Evolutionary conservation across 2,888 invertebrate species (phyloP).

Genomic region (Mythimna albipuncta): DNA sequence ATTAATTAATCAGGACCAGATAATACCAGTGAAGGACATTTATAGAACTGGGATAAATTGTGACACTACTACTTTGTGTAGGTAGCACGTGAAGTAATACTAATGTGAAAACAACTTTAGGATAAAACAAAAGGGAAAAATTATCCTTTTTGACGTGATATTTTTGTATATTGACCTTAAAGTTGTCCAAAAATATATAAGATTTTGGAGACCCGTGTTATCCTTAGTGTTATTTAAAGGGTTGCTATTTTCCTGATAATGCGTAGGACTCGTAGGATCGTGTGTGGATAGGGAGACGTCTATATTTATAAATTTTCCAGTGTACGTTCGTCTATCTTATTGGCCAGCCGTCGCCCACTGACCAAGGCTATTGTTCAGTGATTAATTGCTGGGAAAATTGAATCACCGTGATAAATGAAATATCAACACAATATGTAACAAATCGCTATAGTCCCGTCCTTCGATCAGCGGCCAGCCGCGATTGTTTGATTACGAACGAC

Average conservation of each 20-base stretch:
- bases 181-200: constrained; percentile 16
- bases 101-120: background rate
- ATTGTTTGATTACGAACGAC: constrained; percentile 70
- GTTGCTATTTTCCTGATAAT: constrained; percentile 9
- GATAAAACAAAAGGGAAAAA: background rate
- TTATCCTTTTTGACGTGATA: background rate
- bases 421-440: constrained; percentile 80
- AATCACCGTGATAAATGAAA: constrained; percentile 82
- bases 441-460: constrained; percentile 72
- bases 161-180: background rate
- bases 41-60: background rate
- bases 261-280: constrained; percentile 2
- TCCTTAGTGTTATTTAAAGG: background rate
- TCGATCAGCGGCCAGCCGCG: constrained; percentile 66
- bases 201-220: background rate
- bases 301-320: constrained; percentile 44
- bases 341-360: constrained; percentile 61
- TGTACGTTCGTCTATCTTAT: constrained; percentile 39
- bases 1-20: constrained; percentile 20
- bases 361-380: constrained; percentile 75
- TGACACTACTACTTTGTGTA: too few species aligned
- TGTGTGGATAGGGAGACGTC: background rate
- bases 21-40: background rate
- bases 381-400: constrained; percentile 82
- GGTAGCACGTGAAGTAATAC: background rate